Evolutionary conservation across 2,888 invertebrate species (phyloP).

Genomic region (Synergus japonicus): DNA sequence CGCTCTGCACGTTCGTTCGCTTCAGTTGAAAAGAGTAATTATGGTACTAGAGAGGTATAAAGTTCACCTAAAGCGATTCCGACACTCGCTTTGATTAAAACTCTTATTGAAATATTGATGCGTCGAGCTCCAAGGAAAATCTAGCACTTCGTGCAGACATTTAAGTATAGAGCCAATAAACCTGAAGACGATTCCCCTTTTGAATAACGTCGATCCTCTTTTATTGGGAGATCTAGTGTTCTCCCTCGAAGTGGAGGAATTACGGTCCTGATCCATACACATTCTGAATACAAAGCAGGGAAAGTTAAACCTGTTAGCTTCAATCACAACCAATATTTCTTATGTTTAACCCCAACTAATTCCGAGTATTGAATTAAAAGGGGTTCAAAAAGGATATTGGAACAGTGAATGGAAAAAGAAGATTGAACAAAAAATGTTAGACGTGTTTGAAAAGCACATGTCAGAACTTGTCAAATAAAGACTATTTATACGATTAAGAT

Average conservation of each 20-base stretch:
- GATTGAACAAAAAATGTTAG: too few species aligned
- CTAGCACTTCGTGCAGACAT: not conserved
- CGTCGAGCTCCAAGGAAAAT: not conserved
- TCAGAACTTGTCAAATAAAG: not conserved
- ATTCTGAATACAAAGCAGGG: slow-evolving; percentile 33
- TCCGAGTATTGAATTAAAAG: too few species aligned
- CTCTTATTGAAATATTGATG: not conserved
- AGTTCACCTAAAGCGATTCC: not conserved
- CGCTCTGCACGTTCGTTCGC: slow-evolving; percentile 40
- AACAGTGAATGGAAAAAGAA: too few species aligned
- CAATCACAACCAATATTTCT: not conserved
- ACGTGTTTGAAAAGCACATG: too few species aligned
- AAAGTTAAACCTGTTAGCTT: not conserved
- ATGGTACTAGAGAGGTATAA: not conserved
- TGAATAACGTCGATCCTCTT: slow-evolving; percentile 5
- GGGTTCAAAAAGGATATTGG: too few species aligned
- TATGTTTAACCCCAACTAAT: not conserved
- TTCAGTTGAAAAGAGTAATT: slow-evolving; percentile 1
- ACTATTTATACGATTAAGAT: not conserved
- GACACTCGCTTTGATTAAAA: not conserved
- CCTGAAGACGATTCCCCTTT: not conserved
- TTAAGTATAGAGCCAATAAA: slow-evolving; percentile 18
- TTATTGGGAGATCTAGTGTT: not conserved
- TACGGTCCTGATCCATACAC: slow-evolving; percentile 5
- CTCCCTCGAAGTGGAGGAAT: not conserved